A percentile compares a stretch with the other conserved stretches of the same genome.
Conservation (phyloP, 2,888 invertebrate genomes). For the Stenoptilia bipunctidactyla region DNA sequence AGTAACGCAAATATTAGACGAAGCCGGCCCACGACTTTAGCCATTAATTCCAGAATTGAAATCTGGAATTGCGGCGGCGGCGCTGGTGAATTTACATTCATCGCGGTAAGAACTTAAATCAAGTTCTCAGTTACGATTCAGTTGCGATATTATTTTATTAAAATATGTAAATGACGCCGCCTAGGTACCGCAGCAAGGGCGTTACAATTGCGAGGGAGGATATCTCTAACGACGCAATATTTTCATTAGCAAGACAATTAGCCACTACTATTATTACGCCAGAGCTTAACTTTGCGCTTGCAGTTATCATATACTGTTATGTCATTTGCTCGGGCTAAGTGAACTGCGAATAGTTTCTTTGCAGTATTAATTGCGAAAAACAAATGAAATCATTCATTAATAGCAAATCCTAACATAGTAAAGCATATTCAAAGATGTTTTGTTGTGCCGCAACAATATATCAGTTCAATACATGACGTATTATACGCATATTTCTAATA, state of each 20-base stretch:
- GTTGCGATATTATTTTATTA: conserved; percentile 72
- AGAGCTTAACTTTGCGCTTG: neutral
- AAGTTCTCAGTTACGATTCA: conserved; percentile 71
- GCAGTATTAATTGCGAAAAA: too few relatives aligned
- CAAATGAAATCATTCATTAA: too few relatives aligned
- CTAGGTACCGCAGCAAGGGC: conserved; percentile 55
- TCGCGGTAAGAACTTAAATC: conserved; percentile 72
- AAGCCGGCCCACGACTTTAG: conserved; percentile 58
- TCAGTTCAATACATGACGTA: too few relatives aligned
- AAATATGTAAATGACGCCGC: conserved; percentile 66
- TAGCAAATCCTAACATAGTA: too few relatives aligned
- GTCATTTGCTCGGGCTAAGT: neutral
- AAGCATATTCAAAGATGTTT: too few relatives aligned
- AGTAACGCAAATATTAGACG: conserved; percentile 69
- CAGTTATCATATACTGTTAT: neutral
- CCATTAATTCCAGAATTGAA: conserved; percentile 71
- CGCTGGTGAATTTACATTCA: conserved; percentile 68
- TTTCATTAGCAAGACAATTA: conserved; percentile 58
- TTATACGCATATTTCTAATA: neutral
- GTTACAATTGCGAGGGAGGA: conserved; percentile 54
- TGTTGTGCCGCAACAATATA: too few relatives aligned
- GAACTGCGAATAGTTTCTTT: too few relatives aligned
- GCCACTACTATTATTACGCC: conserved; percentile 29
- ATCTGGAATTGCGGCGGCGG: conserved; percentile 65
- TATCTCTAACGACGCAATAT: conserved; percentile 61